Conservation (phyloP, 2,113 vertebrate genomes). For the Proteles cristata region DNA sequence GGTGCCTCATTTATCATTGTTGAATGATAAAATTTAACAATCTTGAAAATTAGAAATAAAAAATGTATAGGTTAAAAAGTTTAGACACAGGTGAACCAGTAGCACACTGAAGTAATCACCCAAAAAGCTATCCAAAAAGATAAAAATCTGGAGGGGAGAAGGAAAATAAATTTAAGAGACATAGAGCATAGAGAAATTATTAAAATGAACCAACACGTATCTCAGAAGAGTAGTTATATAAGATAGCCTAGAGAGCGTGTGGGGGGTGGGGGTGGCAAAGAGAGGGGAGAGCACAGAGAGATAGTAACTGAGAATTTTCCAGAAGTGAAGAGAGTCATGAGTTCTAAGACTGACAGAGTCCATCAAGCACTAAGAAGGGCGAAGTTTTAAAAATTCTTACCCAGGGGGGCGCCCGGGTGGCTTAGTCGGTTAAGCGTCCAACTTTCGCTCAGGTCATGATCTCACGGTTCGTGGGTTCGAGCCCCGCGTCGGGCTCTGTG, state of each 20-base stretch:
- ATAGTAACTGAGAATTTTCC: background rate
- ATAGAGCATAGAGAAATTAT: background rate
- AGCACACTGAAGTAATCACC: background rate
- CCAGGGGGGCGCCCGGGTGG: no score
- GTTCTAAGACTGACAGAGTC: background rate
- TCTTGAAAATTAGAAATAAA: background rate
- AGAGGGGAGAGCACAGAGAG: background rate
- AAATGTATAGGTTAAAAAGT: background rate
- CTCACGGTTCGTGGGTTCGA: no score
- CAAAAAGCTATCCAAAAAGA: background rate
- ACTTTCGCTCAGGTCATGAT: no score
- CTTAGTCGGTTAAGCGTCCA: no score
- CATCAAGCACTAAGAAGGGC: background rate
- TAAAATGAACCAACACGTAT: background rate
- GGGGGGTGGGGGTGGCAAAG: no score
- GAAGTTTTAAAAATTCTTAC: background rate
- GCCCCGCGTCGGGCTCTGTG: no score
- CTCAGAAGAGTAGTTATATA: background rate
- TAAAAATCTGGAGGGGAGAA: background rate
- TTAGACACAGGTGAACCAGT: background rate
- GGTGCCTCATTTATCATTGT: no score
- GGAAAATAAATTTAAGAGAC: background rate
- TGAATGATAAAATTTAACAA: background rate
- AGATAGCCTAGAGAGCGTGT: background rate
- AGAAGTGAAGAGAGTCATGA: background rate